Evolutionary conservation across 2,113 vertebrate species (phyloP), one percentile per base, ranked within the genome.

Genomic region (Crocuta crocuta): DNA sequence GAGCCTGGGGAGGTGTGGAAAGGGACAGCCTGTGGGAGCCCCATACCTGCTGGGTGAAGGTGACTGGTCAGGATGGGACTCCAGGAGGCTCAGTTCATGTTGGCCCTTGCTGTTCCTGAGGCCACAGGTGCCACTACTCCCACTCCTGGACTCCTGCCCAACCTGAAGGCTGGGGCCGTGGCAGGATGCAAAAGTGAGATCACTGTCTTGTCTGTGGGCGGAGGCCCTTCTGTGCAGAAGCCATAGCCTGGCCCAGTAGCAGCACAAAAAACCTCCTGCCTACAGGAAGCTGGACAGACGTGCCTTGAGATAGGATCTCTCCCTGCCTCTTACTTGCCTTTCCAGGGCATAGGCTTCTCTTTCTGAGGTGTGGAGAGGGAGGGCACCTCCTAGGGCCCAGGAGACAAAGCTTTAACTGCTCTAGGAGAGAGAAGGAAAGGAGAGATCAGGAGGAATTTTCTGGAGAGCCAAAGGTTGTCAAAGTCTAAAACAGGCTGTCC

Each of bases 81-180:
- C 11, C 12, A 39, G 43, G 63, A 65, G 10, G 71, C 17, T 50
- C 23, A 39, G 45, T 45, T 98, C 99, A 0, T 99, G 99, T 35
- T 98, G 99, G 76, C 99, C 99, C 48, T 99, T 99, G 88, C 98
- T 99, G 1, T 97, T 98, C 93, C 96, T 0, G 55, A 98, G 6
- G 97, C 98, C 0, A 76, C 97, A 2, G 96, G 97, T 1, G 93
- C 95, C 9, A 21, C 80, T 21, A 17, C 93, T 3, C 82, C 93
- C 4, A 16, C 89, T 2, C 84, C 97, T 45, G 84, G 81, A 45
- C 61, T 95, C 35, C 65, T 95, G 70, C 58, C 95, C 39, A 93
- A 98, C 58, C 98, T 98, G 97, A 99, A 98, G 97, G 97, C 98
- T 0, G 97, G 93, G 19, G 94, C 31, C 97, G 99, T 99, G 95